Evolutionary conservation across 2,113 vertebrate species (phyloP).

Genomic region (Notiomystis cincta): DNA sequence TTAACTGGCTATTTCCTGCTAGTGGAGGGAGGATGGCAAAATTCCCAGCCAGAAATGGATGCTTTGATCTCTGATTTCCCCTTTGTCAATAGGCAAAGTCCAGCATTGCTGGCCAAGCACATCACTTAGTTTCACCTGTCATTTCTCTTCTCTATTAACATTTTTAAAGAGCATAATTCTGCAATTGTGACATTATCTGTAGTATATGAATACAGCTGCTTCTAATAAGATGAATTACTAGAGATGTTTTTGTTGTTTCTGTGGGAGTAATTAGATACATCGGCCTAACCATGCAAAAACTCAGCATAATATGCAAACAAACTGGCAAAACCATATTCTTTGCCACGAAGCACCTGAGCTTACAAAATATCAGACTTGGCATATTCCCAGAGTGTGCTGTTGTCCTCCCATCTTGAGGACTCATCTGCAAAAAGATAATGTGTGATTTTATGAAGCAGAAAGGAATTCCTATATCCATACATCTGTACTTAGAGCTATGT

Average conservation of each 20-base stretch:
- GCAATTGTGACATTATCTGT: not conserved
- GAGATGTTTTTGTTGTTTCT: not conserved
- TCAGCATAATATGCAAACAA: not conserved
- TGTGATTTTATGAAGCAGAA: not conserved
- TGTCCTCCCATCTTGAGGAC: not conserved
- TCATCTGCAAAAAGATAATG: not conserved
- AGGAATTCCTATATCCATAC: not conserved
- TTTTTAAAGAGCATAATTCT: not conserved
- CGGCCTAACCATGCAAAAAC: not conserved
- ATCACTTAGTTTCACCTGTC: not conserved
- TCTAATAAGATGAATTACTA: not conserved
- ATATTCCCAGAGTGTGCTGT: not conserved
- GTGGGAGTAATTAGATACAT: not conserved
- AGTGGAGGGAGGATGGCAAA: not conserved
- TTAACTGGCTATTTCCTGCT: not conserved
- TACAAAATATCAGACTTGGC: not conserved
- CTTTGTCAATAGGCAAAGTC: not conserved
- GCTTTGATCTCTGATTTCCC: not conserved
- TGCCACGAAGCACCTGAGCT: not conserved
- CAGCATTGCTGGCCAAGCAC: not conserved
- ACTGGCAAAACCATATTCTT: not conserved
- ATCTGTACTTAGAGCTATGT: not conserved
- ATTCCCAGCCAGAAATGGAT: not conserved
- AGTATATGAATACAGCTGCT: not conserved
- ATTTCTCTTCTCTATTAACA: not conserved